Evolutionary conservation across 2,888 invertebrate species (phyloP), one percentile per base, ranked within the genome.

Genomic region (Scaptomyza reducta): DNA sequence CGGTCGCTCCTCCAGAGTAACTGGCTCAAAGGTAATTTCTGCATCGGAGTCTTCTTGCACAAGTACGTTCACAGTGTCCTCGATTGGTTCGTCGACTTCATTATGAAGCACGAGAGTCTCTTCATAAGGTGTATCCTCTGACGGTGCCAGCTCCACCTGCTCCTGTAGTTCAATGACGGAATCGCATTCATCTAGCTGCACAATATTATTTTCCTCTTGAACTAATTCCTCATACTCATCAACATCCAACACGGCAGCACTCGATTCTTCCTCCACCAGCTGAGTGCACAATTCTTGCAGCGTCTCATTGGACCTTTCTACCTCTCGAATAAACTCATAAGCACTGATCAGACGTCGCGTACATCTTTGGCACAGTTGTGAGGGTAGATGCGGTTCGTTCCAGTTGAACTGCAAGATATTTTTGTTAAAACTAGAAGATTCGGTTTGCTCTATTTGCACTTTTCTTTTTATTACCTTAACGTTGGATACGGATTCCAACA

Each of bases 291-390:
- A 59, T 46, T 77, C 77, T 27, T 64, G 70, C 2, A 90, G 57
- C 4, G 73, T 66, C 27, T 68, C 63, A 53, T 91, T 88, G 0
- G 90, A 84, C n/a, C 71, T 82, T 55, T 89, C 83, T 2, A 89
- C 83, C 13, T 78, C 81, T 3, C 84, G 53, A 27, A 90, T 83
- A 41, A 91, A 91, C 54, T 89, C 87, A 59, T 88, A 91, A 1
- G 90, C 88, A 18, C 73, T 79, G 5, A 90, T 70, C 3, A 91
- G 61, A 1, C 88, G 82, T 6, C 83, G 79, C 1, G 89, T 89
- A 51, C 91, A 91, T 3, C 70, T 75, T 3, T 73, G 68, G 41
- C 91, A 91, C 35, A 91, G 67, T 11, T 77, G 82, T 1, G 68
- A 74, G 0, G 91, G 90, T 14, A 78, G 71, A 22, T 62, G 56